Evolutionary conservation across 2,113 vertebrate species (phyloP).

Genomic region (Phyllostomus hastatus): DNA sequence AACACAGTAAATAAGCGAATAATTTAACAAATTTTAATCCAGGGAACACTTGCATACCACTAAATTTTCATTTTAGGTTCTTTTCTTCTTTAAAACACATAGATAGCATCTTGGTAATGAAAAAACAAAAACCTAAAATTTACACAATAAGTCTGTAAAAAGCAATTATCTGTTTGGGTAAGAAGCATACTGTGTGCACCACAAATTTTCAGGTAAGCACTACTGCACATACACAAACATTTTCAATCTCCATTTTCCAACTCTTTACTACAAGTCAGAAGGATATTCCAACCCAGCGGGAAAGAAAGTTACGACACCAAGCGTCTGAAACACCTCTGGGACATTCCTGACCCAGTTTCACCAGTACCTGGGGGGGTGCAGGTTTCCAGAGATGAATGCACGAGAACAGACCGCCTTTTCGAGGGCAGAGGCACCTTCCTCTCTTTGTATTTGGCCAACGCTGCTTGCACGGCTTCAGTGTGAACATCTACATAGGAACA

Average conservation of each 20-base stretch:
- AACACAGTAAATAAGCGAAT: not conserved
- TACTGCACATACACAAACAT: not conserved
- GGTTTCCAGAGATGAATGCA: conserved; percentile 91
- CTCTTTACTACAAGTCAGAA: not conserved
- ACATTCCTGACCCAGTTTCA: fast-evolving
- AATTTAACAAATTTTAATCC: not conserved
- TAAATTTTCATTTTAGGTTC: not conserved
- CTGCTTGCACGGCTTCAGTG: conserved; percentile 97
- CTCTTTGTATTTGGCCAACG: conserved; percentile 95
- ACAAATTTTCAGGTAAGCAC: not conserved
- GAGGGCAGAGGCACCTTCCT: conserved; percentile 99
- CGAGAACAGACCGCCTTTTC: conserved; percentile 92
- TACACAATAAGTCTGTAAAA: not conserved
- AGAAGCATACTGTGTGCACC: not conserved
- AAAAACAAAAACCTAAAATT: not conserved
- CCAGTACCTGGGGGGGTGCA: conserved; percentile 93
- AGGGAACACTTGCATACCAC: not conserved
- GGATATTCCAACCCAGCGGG: not conserved
- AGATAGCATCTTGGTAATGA: not conserved
- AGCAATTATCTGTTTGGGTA: not conserved
- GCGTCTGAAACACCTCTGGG: not conserved
- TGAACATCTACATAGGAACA: conserved; percentile 86
- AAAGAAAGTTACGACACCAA: not conserved
- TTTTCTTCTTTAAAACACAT: not conserved
- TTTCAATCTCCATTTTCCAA: not conserved